A percentile compares a stretch with the other conserved stretches of the same genome.
Evolutionary conservation across 2,797 vertebrate genomes (phyloP).

Genomic region (Ctenosaura bakeri): DNA sequence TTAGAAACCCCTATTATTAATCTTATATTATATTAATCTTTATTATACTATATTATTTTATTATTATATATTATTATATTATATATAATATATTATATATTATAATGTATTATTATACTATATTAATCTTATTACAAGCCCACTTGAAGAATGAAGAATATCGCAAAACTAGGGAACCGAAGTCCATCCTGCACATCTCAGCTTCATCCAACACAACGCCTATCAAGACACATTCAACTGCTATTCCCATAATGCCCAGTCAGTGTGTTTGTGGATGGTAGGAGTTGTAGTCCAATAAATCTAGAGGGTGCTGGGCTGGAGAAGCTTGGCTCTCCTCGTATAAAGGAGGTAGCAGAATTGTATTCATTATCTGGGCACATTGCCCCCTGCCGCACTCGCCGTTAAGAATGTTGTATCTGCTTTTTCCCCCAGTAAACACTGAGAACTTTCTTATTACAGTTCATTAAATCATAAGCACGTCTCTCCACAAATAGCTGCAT

Average conservation of each 20-base stretch:
- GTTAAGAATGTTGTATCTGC: background rate
- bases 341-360: background rate
- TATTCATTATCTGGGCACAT: background rate
- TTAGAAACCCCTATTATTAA: background rate
- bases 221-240: no score
- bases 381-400: background rate
- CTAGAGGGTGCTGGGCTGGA: background rate
- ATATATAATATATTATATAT: no score
- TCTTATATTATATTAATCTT: no score
- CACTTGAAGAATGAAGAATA: background rate
- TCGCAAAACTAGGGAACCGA: no score
- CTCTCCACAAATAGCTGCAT: background rate
- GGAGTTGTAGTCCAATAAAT: background rate
- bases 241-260: background rate
- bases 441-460: conserved; percentile 15
- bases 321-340: background rate
- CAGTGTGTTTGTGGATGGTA: background rate
- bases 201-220: background rate
- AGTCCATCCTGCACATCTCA: background rate
- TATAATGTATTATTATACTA: no score
- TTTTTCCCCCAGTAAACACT: fast-evolving
- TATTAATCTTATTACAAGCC: background rate
- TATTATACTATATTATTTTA: no score
- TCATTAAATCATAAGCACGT: conserved; percentile 20
- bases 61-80: no score